These are phyloP conservation scores for Delichon dasypus DNA, from an alignment of 2,797 vertebrate genomes.

Conservation along the genomic window DNA sequence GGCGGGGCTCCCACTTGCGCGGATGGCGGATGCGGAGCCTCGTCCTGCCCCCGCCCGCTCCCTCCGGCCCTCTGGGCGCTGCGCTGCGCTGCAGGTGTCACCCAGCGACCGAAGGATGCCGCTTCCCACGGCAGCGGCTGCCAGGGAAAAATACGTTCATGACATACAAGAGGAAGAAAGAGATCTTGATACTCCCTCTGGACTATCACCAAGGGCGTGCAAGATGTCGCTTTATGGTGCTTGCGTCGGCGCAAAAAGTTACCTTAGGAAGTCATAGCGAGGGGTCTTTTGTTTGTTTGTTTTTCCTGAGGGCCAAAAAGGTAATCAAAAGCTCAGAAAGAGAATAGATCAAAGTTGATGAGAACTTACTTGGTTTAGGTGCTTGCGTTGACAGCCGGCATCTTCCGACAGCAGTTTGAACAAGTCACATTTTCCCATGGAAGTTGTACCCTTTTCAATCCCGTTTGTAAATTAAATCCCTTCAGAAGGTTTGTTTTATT, in stretches of 20 bases:
- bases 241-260: slow-evolving; percentile 1
- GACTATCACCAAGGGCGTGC: neutral
- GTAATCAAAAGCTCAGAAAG: neutral
- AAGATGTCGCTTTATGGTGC: neutral
- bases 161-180: neutral
- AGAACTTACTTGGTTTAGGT: slow-evolving; percentile 63
- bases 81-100: slow-evolving; percentile 23
- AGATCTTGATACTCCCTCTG: neutral
- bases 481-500: neutral
- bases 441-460: neutral
- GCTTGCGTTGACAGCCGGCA: neutral
- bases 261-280: neutral
- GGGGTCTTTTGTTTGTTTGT: neutral
- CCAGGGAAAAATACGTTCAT: neutral
- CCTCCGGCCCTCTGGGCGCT: neutral
- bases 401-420: neutral
- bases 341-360: neutral
- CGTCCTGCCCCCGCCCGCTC: neutral
- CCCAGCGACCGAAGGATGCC: neutral
- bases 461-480: slow-evolving; percentile 15
- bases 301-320: neutral
- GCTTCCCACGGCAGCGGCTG: neutral
- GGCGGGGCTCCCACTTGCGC: neutral
- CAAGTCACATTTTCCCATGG: slow-evolving; percentile 19
- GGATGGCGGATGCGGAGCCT: neutral